Base-by-base conservation (phyloP, 2,888 invertebrate species). In the Monochamus alternatus region DNA sequence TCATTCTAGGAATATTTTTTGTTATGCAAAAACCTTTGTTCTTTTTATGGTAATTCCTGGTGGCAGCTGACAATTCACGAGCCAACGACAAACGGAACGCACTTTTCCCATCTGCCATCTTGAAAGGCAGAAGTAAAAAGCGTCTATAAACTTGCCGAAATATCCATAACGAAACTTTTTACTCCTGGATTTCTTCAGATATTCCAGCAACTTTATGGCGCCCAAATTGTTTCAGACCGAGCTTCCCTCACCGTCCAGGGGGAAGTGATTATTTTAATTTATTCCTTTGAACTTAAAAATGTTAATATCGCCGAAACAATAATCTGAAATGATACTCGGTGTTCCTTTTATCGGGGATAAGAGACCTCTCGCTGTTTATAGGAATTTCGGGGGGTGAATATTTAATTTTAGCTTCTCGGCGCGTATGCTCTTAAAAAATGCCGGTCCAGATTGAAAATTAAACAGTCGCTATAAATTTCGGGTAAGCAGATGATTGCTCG, bases 221-320 rank as follows among this genome's bases (percentile, higher is more conserved):
- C 47, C 60, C 44, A 58, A 62, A 69, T 69, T 60, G 69, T 69
- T 60, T 69, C n/a, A 31, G 10, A n/a, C 14, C 3, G 9, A 31
- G 3, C 44, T n/a, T 43, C 30, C 30, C 58, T 3, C 52, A 30
- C 22, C 38, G 1, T 31, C 30, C 31, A 38, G 10, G 60, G 10
- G 60, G 30, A 59, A 44, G 44, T 60, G 44, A 69, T 65, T 65
- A 22, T 65, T 60, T 65, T 65, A 65, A 65, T 69, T 69, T 69
- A 69, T 69, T 69, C 69, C 69, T 44, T 60, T 60, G 69, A 69
- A 60, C 60, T 47, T 43, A 60, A 69, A 68, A 69, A 69, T 69
- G 69, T 60, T 60, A 69, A 69, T 69, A 69, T 69, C 60, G 47
- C 51, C 10, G 60, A 47, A 69, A 69, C 69, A 69, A 69, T 69